Conservation (phyloP, 1,140 invertebrate genomes). For the Conopomorpha cramerella region DNA sequence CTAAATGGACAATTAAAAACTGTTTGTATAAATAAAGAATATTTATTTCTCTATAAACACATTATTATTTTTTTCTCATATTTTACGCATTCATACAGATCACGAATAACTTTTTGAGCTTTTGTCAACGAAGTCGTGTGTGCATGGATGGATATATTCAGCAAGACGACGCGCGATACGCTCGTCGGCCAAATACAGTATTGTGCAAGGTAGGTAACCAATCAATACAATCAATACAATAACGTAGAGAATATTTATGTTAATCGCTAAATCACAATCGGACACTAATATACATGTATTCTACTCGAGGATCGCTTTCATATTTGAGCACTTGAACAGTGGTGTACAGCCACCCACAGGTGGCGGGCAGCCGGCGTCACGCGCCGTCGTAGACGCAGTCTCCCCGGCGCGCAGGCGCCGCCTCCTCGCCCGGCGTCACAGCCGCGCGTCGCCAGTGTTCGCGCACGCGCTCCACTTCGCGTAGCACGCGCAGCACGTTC, state of each 20-base stretch:
- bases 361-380: conserved; percentile 74
- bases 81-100: conserved; percentile 41
- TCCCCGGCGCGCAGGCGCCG: conserved; percentile 67
- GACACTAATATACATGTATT: conserved; percentile 61
- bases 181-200: background rate
- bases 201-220: too few species aligned
- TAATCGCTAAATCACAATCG: conserved; percentile 59
- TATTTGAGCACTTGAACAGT: conserved; percentile 63
- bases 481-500: conserved; percentile 85
- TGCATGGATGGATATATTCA: conserved; percentile 49
- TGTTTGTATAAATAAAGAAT: conserved; percentile 60
- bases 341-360: too few species aligned
- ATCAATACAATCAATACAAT: conserved; percentile 57
- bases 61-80: conserved; percentile 30
- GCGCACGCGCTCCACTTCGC: conserved; percentile 77
- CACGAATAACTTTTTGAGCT: conserved; percentile 50
- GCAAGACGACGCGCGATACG: conserved; percentile 41
- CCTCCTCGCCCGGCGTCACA: conserved; percentile 73
- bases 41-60: conserved; percentile 61
- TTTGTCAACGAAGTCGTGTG: conserved; percentile 54
- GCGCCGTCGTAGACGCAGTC: conserved; percentile 65
- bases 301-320: conserved; percentile 56
- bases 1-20: conserved; percentile 3
- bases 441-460: conserved; percentile 79
- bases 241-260: conserved; percentile 51